Evolutionary conservation across 2,113 vertebrate species (phyloP).

Genomic region (Porphyrio hochstetteri): DNA sequence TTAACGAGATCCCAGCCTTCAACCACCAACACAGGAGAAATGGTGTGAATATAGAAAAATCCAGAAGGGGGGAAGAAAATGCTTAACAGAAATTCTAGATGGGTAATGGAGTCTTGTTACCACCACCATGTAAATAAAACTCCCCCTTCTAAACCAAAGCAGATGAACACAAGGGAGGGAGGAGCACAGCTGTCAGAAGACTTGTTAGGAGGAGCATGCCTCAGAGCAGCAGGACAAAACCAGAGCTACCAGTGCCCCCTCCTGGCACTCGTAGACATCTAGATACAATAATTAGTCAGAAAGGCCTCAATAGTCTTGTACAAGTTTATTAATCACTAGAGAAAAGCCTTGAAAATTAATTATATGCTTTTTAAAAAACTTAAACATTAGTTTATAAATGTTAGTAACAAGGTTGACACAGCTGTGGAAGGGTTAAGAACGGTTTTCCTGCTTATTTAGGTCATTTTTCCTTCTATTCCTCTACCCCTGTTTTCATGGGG

Average conservation of each 20-base stretch:
- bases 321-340: background rate
- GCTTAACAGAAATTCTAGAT: background rate
- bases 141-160: background rate
- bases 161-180: background rate
- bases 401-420: background rate
- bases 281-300: background rate
- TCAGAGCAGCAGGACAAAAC: background rate
- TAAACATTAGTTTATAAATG: background rate
- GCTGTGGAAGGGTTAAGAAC: background rate
- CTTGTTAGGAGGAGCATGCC: background rate
- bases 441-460: background rate
- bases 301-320: background rate
- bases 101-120: background rate
- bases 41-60: background rate
- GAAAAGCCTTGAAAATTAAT: background rate
- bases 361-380: too few species aligned
- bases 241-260: conserved; percentile 38
- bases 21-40: background rate
- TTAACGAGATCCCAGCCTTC: background rate
- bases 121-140: background rate
- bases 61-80: background rate
- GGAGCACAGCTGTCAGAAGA: background rate
- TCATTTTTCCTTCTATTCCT: background rate
- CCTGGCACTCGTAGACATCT: too few species aligned
- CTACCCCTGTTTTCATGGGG: background rate